These are phyloP conservation scores for Apostichopus californicus DNA, from an alignment of 35 echinoderm and acorn worm species.

Conservation along the genomic window DNA sequence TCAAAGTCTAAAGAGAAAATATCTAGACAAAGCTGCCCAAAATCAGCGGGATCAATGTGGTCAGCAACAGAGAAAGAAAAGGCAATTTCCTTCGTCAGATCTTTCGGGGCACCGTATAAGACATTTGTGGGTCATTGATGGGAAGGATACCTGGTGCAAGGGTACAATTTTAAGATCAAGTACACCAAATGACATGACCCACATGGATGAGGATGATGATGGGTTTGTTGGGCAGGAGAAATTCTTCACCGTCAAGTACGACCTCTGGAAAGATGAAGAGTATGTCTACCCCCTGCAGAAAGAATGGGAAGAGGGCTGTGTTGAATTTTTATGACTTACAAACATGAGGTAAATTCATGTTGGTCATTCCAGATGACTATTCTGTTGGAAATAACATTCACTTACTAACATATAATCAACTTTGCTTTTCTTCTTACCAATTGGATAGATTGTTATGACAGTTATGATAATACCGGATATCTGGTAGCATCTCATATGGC, in stretches of 20 bases:
- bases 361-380: neutral
- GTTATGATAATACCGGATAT: no score
- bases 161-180: slow-evolving; percentile 15
- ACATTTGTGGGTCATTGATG: slow-evolving; percentile 18
- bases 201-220: slow-evolving; percentile 20
- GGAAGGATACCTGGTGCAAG: slow-evolving; percentile 26
- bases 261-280: neutral
- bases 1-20: no score
- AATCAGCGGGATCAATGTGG: no score
- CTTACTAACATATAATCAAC: no score
- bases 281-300: slow-evolving; percentile 31
- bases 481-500: no score
- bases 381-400: neutral
- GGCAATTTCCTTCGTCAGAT: slow-evolving; percentile 1
- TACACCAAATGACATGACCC: neutral
- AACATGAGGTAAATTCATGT: neutral
- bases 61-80: neutral
- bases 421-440: no score
- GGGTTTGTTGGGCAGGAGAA: neutral
- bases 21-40: no score
- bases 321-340: neutral
- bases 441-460: no score
- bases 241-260: slow-evolving; percentile 25
- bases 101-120: neutral
- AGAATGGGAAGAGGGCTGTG: slow-evolving; percentile 51